Evolutionary conservation across 2,888 invertebrate genomes (phyloP).

Genomic region (Drosophila meridionalis): DNA sequence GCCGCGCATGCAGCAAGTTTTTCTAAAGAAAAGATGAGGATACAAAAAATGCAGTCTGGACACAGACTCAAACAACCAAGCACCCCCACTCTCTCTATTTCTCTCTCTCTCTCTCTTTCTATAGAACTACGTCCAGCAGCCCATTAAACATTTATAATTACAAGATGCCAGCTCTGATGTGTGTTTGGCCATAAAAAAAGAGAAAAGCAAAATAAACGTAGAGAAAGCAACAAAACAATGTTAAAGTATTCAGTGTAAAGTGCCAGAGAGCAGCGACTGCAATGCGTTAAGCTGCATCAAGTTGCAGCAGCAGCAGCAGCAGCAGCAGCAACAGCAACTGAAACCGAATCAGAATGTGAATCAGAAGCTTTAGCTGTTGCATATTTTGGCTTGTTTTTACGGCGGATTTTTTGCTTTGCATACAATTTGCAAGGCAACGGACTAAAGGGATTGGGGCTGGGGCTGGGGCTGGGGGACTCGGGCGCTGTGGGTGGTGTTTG

Average conservation of each 20-base stretch:
- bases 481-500: background rate
- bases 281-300: slow-evolving; percentile 33
- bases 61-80: background rate
- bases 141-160: slow-evolving; percentile 83
- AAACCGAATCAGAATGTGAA: slow-evolving; percentile 26
- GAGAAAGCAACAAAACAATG: slow-evolving; percentile 13
- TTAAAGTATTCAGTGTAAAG: slow-evolving; percentile 51
- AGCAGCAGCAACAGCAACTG: slow-evolving; percentile 7
- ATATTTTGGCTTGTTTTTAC: slow-evolving; percentile 52
- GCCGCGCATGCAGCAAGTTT: slow-evolving; percentile 45
- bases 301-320: slow-evolving; percentile 30
- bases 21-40: background rate
- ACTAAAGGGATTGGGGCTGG: background rate
- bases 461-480: too few species aligned
- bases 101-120: background rate
- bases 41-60: slow-evolving; percentile 11
- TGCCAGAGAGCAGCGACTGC: slow-evolving; percentile 28
- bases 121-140: slow-evolving; percentile 25
- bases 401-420: slow-evolving; percentile 59
- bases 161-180: slow-evolving; percentile 54
- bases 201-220: background rate
- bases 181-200: slow-evolving; percentile 27
- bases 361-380: slow-evolving; percentile 38
- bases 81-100: too few species aligned
- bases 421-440: slow-evolving; percentile 48